Evolutionary conservation across 1,140 invertebrate genomes (phyloP).

Genomic region (Tachypleus tridentatus): DNA sequence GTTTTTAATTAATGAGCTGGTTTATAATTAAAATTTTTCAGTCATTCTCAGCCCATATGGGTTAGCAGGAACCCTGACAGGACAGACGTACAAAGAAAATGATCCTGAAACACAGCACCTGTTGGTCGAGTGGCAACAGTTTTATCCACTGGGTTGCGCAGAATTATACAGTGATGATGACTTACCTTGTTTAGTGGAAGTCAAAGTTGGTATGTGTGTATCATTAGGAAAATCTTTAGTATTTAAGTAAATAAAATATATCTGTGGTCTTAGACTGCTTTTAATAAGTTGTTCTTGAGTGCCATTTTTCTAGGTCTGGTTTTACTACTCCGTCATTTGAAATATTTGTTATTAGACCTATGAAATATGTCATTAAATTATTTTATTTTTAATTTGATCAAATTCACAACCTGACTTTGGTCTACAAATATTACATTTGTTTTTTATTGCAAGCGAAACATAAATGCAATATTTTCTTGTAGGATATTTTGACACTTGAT

Average conservation of each 20-base stretch:
- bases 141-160: slow-evolving; percentile 53
- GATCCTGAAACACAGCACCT: slow-evolving; percentile 53
- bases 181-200: slow-evolving; percentile 15
- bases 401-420: too few relatives aligned
- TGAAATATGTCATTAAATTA: too few relatives aligned
- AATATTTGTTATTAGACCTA: too few relatives aligned
- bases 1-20: background rate
- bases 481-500: too few relatives aligned
- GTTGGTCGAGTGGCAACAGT: slow-evolving; percentile 84
- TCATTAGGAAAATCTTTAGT: too few relatives aligned
- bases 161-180: slow-evolving; percentile 1
- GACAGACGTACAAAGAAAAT: slow-evolving; percentile 58
- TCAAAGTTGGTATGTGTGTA: slow-evolving; percentile 24
- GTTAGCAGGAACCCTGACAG: slow-evolving; percentile 76
- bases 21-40: slow-evolving; percentile 30
- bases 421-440: too few relatives aligned
- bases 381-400: too few relatives aligned
- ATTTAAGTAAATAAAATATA: too few relatives aligned
- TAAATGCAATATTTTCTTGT: too few relatives aligned
- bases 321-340: too few relatives aligned
- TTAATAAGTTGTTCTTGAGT: background rate
- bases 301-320: background rate
- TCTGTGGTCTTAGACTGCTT: background rate
- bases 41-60: slow-evolving; percentile 94
- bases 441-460: too few relatives aligned